Conservation (phyloP, 2,797 vertebrate genomes). For the Micrastur ruficollis region DNA sequence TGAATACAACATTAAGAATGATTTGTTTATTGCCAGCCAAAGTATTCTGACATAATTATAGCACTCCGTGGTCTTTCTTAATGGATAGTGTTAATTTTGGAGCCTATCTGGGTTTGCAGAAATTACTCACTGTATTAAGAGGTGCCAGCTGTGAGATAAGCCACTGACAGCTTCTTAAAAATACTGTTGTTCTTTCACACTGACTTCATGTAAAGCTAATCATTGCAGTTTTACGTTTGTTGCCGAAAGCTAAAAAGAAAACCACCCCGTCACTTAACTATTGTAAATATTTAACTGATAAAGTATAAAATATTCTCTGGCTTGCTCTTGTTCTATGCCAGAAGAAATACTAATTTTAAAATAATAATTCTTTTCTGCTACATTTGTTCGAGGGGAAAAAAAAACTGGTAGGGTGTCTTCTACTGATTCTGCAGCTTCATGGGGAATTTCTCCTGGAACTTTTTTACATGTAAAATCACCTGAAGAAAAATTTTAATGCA, state of each 20-base stretch:
- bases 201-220: slow-evolving; percentile 3
- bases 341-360: not conserved
- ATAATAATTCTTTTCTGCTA: not conserved
- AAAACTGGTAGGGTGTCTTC: not conserved
- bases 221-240: not conserved
- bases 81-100: slow-evolving; percentile 42
- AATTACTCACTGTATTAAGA: slow-evolving; percentile 50
- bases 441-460: not conserved
- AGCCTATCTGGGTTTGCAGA: slow-evolving; percentile 23
- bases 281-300: slow-evolving; percentile 18
- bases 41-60: slow-evolving; percentile 28
- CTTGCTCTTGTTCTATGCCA: not conserved
- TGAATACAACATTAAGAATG: not conserved
- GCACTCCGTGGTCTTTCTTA: not conserved
- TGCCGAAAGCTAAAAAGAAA: not conserved
- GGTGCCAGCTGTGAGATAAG: slow-evolving; percentile 53
- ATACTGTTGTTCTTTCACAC: slow-evolving; percentile 2
- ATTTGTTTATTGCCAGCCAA: slow-evolving; percentile 9
- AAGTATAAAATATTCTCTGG: not conserved
- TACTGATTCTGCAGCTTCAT: not conserved
- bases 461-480: not conserved
- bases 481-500: not conserved
- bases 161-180: slow-evolving; percentile 32
- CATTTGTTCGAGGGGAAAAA: not conserved
- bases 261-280: not conserved